phyloP scores from a whole-genome alignment of 2,888 invertebrate species.

The Trilocha varians region DNA sequence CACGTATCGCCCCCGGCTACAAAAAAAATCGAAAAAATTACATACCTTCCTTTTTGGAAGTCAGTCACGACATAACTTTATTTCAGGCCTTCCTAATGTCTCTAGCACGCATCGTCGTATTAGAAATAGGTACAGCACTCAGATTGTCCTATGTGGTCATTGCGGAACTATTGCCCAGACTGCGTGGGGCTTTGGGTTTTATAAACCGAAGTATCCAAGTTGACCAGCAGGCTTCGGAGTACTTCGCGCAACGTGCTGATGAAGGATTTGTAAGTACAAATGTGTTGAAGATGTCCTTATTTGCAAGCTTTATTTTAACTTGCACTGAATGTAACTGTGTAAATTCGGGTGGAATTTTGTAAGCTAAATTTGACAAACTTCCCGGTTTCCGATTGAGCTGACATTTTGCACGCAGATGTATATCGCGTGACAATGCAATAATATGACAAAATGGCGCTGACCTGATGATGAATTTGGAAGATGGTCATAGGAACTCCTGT shows the following conservation, averaged over 20 bases:
- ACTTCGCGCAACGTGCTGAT: constrained; percentile 29
- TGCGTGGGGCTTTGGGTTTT: constrained; percentile 47
- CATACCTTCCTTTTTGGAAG: too few species aligned
- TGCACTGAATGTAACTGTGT: too few species aligned
- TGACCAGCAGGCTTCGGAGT: constrained; percentile 33
- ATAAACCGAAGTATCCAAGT: constrained; percentile 27
- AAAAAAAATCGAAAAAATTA: too few species aligned
- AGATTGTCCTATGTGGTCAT: constrained; percentile 80
- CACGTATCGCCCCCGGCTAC: too few species aligned
- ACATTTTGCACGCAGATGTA: too few species aligned
- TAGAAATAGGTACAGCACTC: constrained; percentile 75
- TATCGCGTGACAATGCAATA: too few species aligned
- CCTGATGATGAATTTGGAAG: too few species aligned
- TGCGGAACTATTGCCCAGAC: constrained; percentile 75
- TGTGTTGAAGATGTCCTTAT: not conserved
- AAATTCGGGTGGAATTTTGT: not conserved
- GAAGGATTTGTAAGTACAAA: constrained; percentile 44
- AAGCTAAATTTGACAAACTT: too few species aligned
- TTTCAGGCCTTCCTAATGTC: constrained; percentile 70
- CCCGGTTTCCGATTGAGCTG: too few species aligned
- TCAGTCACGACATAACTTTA: not conserved
- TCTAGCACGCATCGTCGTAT: constrained; percentile 67
- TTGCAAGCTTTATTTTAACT: too few species aligned
- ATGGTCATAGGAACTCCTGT: too few species aligned
- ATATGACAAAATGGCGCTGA: too few species aligned